Evolutionary conservation across 2,797 vertebrate genomes (phyloP).

Genomic region (Enteromius treurensis): DNA sequence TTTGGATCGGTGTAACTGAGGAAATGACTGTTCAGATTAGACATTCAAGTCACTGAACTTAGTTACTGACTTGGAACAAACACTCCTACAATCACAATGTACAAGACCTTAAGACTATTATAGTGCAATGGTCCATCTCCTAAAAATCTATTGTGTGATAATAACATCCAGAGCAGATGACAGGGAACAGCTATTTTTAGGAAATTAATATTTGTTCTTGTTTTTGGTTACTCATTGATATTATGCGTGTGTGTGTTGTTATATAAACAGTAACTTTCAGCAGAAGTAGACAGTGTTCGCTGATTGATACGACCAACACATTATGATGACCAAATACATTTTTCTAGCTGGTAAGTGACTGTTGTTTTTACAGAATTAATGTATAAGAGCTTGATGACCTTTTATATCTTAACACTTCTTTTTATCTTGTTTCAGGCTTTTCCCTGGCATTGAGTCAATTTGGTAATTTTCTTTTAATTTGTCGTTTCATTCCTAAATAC

Average conservation of each 20-base stretch:
- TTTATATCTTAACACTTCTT: not conserved
- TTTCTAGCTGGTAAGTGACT: conserved; percentile 39
- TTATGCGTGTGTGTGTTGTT: not conserved
- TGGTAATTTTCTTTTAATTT: conserved; percentile 61
- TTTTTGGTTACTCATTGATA: conserved; percentile 26
- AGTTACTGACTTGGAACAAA: not conserved
- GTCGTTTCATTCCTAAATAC: not conserved
- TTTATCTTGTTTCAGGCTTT: conserved; percentile 19
- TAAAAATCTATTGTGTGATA: not conserved
- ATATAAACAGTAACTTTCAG: not conserved
- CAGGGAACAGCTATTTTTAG: not conserved
- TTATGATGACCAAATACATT: conserved; percentile 38
- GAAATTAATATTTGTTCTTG: not conserved
- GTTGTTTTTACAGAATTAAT: not conserved
- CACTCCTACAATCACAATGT: not conserved
- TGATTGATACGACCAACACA: not conserved
- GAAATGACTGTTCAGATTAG: not conserved
- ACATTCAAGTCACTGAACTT: too few species aligned
- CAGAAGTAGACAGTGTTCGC: not conserved
- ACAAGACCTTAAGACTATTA: not conserved
- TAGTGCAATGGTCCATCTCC: not conserved
- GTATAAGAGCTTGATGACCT: not conserved
- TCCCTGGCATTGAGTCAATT: conserved; percentile 32
- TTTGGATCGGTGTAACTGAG: not conserved
- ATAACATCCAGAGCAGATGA: not conserved